Evolutionary conservation across 2,888 invertebrate genomes (phyloP).

Genomic region (Oscheius onirici): DNA sequence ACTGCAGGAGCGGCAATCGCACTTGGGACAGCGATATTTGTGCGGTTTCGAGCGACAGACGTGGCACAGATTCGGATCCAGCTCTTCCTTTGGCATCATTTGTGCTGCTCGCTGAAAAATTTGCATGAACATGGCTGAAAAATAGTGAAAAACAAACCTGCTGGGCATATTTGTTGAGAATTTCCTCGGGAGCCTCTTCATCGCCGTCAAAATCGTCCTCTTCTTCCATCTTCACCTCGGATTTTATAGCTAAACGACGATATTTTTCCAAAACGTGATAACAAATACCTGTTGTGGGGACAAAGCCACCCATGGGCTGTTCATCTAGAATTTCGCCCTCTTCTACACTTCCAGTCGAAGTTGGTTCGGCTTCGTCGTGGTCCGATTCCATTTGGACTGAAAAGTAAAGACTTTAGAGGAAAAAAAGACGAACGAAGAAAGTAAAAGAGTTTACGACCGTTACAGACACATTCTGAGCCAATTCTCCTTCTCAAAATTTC

Average conservation of each 20-base stretch:
- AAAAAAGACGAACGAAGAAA: too few relatives aligned
- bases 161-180: constrained; percentile 35
- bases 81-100: not conserved
- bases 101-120: constrained; percentile 4
- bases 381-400: too few relatives aligned
- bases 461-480: too few relatives aligned
- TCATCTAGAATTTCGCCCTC: constrained; percentile 27
- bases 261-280: not conserved
- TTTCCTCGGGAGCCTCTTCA: constrained; percentile 49
- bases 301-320: not conserved
- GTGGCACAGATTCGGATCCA: constrained; percentile 46
- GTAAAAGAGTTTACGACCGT: too few relatives aligned
- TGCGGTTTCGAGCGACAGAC: constrained; percentile 47
- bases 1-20: constrained; percentile 60
- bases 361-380: too few relatives aligned
- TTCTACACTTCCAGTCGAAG: not conserved
- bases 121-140: not conserved
- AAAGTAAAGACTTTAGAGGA: too few relatives aligned
- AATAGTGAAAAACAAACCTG: constrained; percentile 30
- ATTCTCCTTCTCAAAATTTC: too few relatives aligned
- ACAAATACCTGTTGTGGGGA: not conserved
- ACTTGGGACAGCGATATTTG: constrained; percentile 66
- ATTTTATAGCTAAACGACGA: constrained; percentile 1
- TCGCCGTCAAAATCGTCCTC: constrained; percentile 31
- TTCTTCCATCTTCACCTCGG: not conserved